These are phyloP conservation scores for Habropoda laboriosa DNA, from an alignment of 1,140 invertebrate species.

Conservation along the genomic window DNA sequence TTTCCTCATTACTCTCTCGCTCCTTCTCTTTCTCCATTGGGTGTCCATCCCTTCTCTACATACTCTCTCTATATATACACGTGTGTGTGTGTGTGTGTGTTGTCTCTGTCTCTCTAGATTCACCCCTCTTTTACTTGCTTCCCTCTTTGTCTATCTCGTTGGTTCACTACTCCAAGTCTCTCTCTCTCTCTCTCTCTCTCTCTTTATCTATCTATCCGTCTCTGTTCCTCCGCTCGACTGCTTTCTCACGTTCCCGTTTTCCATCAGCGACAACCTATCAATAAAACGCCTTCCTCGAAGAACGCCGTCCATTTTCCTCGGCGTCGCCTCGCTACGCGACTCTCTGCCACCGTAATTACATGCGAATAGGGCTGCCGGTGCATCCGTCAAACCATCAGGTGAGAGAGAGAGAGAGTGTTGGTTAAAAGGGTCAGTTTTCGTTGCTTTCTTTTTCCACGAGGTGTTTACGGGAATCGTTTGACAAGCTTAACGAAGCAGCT, in stretches of 20 bases:
- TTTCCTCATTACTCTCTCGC: slow-evolving; percentile 62
- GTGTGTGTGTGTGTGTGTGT: no score
- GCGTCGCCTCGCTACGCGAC: slow-evolving; percentile 16
- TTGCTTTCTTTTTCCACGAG: not conserved
- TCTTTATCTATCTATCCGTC: not conserved
- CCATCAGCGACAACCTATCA: slow-evolving; percentile 58
- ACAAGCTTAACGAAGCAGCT: not conserved
- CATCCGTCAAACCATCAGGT: no score
- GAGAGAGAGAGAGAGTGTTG: no score
- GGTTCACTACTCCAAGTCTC: no score
- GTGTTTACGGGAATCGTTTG: not conserved
- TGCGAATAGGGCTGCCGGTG: slow-evolving; percentile 26
- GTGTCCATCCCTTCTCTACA: not conserved
- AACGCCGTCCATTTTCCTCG: slow-evolving; percentile 40
- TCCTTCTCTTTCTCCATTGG: not conserved
- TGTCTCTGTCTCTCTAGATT: slow-evolving; percentile 3
- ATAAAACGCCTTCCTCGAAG: slow-evolving; percentile 60
- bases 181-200: not conserved
- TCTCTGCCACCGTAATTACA: slow-evolving; percentile 35
- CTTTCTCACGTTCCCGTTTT: slow-evolving; percentile 64
- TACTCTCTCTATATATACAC: not conserved
- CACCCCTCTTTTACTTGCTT: slow-evolving; percentile 2
- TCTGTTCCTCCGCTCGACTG: slow-evolving; percentile 11
- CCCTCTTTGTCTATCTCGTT: not conserved
- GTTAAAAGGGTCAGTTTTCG: slow-evolving; percentile 7